phyloP scores from a whole-genome alignment of 2,113 vertebrate genomes.

The Rhea pennata region DNA sequence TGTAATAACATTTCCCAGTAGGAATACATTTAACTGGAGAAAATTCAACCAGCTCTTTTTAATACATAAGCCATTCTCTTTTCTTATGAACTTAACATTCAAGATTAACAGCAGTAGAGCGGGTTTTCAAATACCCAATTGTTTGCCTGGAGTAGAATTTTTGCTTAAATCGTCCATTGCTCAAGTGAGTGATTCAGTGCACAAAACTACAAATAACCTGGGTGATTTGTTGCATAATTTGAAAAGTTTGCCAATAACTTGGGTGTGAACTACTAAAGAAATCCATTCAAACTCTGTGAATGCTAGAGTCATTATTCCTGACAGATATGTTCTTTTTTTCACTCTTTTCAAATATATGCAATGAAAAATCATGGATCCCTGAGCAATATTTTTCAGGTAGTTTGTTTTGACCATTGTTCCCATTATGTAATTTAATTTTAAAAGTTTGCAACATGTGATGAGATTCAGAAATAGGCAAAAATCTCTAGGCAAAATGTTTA shows the following conservation, averaged over 20 bases:
- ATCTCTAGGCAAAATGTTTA: not conserved
- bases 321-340: not conserved
- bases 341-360: not conserved
- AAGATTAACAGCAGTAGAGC: not conserved
- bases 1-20: not conserved
- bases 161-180: not conserved
- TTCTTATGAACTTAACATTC: not conserved
- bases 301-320: not conserved
- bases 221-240: not conserved
- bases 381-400: not conserved
- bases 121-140: not conserved
- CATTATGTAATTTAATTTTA: not conserved
- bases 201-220: not conserved
- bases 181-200: not conserved
- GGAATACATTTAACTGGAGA: not conserved
- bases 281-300: not conserved
- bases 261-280: slow-evolving; percentile 26
- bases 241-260: not conserved
- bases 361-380: not conserved
- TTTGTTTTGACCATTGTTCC: not conserved
- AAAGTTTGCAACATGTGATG: not conserved
- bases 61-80: not conserved
- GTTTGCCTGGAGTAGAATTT: not conserved
- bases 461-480: not conserved
- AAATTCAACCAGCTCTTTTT: not conserved